phyloP scores from a whole-genome alignment of 2,113 vertebrate species.

The Ornithorhynchus anatinus region DNA sequence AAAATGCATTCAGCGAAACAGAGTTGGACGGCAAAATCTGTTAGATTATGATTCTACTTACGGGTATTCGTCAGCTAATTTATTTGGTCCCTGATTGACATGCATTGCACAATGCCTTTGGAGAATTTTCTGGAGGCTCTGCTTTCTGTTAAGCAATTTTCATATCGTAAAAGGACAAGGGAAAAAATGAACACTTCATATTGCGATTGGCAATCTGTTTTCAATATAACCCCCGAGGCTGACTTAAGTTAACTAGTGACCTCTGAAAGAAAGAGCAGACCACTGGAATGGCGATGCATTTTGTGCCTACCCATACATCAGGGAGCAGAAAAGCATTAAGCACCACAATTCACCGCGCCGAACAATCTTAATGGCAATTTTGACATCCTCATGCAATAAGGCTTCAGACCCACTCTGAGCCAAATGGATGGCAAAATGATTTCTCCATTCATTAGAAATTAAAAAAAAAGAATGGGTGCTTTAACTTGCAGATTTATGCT shows the following conservation, averaged over 20 bases:
- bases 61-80: constrained; percentile 57
- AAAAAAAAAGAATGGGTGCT: constrained; percentile 66
- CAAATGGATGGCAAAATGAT: constrained; percentile 59
- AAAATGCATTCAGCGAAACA: constrained; percentile 62
- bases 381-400: constrained; percentile 57
- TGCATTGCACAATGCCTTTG: constrained; percentile 48
- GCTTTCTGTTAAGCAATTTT: constrained; percentile 52
- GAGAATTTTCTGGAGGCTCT: constrained; percentile 45
- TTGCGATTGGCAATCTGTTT: constrained; percentile 60
- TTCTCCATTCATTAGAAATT: constrained; percentile 66
- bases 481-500: constrained; percentile 78
- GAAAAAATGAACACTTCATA: constrained; percentile 30
- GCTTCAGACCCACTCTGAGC: constrained; percentile 57
- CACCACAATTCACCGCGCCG: constrained; percentile 24
- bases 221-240: constrained; percentile 63
- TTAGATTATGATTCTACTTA: constrained; percentile 70
- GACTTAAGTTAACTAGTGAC: constrained; percentile 61
- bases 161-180: constrained; percentile 55
- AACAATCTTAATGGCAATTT: constrained; percentile 56
- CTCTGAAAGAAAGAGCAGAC: constrained; percentile 39
- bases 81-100: constrained; percentile 62
- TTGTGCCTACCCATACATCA: constrained; percentile 31
- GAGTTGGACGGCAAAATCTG: constrained; percentile 61
- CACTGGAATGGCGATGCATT: constrained; percentile 41
- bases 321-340: constrained; percentile 50